Evolutionary conservation across 53 echinoderm and acorn worm species (phyloP), one percentile per base, ranked within the genome.

Genomic region (Echinometra lucunter): DNA sequence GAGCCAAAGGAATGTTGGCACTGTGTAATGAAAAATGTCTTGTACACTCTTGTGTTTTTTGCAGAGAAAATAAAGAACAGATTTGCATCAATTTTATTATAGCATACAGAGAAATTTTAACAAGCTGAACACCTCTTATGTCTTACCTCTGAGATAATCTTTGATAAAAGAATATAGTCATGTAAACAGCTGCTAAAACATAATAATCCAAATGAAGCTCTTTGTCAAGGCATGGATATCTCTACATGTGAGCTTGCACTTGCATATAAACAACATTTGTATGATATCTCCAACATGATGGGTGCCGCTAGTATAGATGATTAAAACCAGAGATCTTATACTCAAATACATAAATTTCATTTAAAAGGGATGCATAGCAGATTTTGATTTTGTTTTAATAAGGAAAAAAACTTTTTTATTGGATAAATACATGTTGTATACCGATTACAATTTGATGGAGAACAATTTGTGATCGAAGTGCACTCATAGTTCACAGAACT

Each of bases 101-200:
- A n/a, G n/a, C n/a, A n/a, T n/a, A n/a, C n/a, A n/a, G n/a, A n/a
- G n/a, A n/a, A n/a, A n/a, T n/a, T n/a, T n/a, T n/a, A n/a, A n/a
- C n/a, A n/a, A n/a, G n/a, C n/a, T n/a, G n/a, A n/a, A n/a, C n/a
- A n/a, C n/a, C n/a, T n/a, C n/a, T 19, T 21, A 25, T 66, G 25
- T 66, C 1, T n/a, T n/a, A 66, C 7, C 25, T 66, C 18, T 66
- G 2, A 78, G 21, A 40, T 38, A 42, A 40, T 21, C 78, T 21
- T 19, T 78, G 21, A 78, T 21, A 42, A 78, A 42, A 38, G 17
- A 78, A 78, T 40, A 32, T 69, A 75, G 19, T 38, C 18, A 75
- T 75, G 78, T 78, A 78, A 19, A 42, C 78, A 78, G 78, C 78
- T 78, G 78, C 78, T 21, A 78, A 78, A 78, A 78, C 42, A 78